Base-by-base conservation (phyloP, 2,888 invertebrate species). In the Tanytarsus gracilentus region DNA sequence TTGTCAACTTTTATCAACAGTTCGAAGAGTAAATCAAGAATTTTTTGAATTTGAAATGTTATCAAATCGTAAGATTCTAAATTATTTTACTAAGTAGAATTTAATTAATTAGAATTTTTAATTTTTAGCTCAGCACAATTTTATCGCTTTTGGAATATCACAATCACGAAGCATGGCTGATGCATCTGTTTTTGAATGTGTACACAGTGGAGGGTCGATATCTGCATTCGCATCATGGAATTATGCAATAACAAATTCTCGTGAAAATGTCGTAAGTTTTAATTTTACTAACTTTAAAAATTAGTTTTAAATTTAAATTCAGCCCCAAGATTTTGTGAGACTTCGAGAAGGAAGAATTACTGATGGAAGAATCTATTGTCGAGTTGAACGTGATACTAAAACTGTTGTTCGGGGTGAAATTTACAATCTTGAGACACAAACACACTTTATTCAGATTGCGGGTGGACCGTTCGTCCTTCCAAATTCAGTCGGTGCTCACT, bases 341-440 rank as follows among this genome's bases (percentile, higher is more conserved):
- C 68, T 87, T 56, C 65, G 83, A 30, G 79, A 80, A 61, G 77
- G 81, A n/a, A 83, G 83, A 1, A 71, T 78, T 29, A 75, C 79
- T 5, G 85, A 91, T 69, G 88, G 86, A 11, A 78, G 78, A 55
- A 74, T 91, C 62, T 85, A 85, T 67, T 92, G 92, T 72, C 82
- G 82, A 72, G 86, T 90, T 61, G 79, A 77, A 61, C 78, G 89
- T 52, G 83, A 86, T 55, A 76, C 78, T 0, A 72, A 78, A 1
- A 85, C 85, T 0, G 74, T 72, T 1, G 79, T 88, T 0, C 78
- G 79, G 65, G 84, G 81, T 29, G 76, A 74, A 59, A 78, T 74
- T 4, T 90, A 84, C 67, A 85, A 92, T 75, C 76, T 93, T 65
- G 77, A 79, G 6, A 80, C 78, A 55, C 78, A 80, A 18, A 79